These are phyloP conservation scores for Chaetodon trifasciatus DNA, from an alignment of 2,797 vertebrate genomes.

Conservation along the genomic window DNA sequence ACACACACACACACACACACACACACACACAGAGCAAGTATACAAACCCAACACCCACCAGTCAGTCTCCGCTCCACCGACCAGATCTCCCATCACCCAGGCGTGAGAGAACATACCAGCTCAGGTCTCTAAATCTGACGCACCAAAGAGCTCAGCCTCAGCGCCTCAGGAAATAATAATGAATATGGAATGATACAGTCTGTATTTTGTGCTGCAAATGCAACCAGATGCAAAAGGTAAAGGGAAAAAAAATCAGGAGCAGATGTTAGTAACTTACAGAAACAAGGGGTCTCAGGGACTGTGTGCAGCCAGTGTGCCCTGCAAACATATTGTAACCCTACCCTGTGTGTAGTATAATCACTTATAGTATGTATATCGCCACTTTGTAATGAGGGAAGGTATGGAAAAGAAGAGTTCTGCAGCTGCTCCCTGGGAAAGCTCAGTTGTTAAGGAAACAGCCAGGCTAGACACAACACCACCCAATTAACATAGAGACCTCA, in stretches of 20 bases:
- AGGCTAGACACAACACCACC: constrained; percentile 75
- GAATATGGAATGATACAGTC: constrained; percentile 94
- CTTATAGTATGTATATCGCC: constrained; percentile 67
- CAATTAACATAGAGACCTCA: constrained; percentile 71
- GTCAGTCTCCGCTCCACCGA: constrained; percentile 24
- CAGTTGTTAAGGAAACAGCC: constrained; percentile 53
- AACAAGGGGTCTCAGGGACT: constrained; percentile 52
- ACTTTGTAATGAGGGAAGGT: constrained; percentile 74
- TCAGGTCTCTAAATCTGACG: constrained; percentile 82
- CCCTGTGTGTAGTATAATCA: constrained; percentile 74
- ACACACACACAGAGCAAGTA: constrained; percentile 30
- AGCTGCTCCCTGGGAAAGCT: constrained; percentile 74
- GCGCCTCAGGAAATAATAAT: constrained; percentile 94
- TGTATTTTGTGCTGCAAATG: constrained; percentile 92
- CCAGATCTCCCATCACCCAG: constrained; percentile 65
- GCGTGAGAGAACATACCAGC: constrained; percentile 88
- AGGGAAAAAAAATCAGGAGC: constrained; percentile 87
- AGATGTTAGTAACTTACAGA: constrained; percentile 87
- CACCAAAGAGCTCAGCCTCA: constrained; percentile 82
- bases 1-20: constrained; percentile 43
- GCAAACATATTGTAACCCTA: constrained; percentile 85
- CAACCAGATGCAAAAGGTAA: constrained; percentile 95
- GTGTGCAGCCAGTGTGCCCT: constrained; percentile 74
- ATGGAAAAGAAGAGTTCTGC: constrained; percentile 62
- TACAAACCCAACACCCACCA: constrained; percentile 40